Evolutionary conservation across 2,888 invertebrate genomes (phyloP), one percentile per base, ranked within the genome.

Genomic region (Drosophila buzzatii): DNA sequence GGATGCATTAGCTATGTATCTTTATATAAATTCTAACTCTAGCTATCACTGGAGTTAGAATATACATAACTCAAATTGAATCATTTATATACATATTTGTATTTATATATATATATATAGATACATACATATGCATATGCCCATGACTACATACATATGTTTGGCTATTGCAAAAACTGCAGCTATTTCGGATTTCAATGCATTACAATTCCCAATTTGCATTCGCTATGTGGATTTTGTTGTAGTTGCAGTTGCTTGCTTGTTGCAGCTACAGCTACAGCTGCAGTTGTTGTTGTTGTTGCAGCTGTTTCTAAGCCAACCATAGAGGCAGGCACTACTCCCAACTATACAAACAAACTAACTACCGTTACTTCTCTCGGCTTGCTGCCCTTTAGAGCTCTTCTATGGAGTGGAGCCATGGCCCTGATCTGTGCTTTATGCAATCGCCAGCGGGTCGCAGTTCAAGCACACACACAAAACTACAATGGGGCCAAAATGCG

Each of bases 191-290:
- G 59, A 57, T 55, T 70, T 76, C 74, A 73, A 57, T 67, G 75
- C 65, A 76, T 79, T 81, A 84, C 82, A 71, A 73, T 82, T 63
- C 61, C 41, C 72, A 77, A 83, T 86, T 84, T 84, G 87, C 85
- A 86, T 84, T 70, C 70, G 35, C 61, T 62, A 33, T 49, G 49
- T 65, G 70, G 51, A 62, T 69, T 68, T 67, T 52, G 62, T 57
- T 62, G 69, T 39, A 4, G 49, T 42, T 51, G n/a, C n/a, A n/a
- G n/a, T n/a, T n/a, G n/a, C n/a, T n/a, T n/a, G 60, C 44, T 56
- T 62, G 57, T 53, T 59, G 63, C 35, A 51, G 51, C 39, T 52
- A 42, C 41, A 56, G 55, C 42, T 45, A 23, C 53, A 49, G 44
- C 10, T 18, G 42, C 10, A 10, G 55, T 42, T 45, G 45, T 18